phyloP scores from a whole-genome alignment of 2,113 vertebrate species.

The Stictonetta naevosa region DNA sequence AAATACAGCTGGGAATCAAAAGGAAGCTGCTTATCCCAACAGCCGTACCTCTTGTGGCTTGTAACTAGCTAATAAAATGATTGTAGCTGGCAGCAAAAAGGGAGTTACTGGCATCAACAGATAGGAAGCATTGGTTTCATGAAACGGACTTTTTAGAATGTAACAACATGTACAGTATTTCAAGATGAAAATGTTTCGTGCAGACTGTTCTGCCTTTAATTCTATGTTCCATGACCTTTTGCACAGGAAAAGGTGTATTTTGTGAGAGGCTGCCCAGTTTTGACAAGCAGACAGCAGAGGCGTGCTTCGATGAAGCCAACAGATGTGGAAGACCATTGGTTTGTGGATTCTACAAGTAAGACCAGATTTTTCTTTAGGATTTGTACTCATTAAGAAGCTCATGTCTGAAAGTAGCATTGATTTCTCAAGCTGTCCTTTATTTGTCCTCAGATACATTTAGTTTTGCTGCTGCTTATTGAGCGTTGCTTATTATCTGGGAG shows the following conservation, averaged over 20 bases:
- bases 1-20: background rate
- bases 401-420: background rate
- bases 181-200: rapidly evolving
- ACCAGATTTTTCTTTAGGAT: background rate
- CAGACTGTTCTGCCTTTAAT: background rate
- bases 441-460: background rate
- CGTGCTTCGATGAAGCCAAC: conserved; percentile 51
- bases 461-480: background rate
- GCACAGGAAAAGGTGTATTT: conserved; percentile 60
- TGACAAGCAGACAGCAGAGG: conserved; percentile 29
- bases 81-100: background rate
- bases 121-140: background rate
- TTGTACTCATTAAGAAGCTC: background rate
- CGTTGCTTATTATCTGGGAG: background rate
- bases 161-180: rapidly evolving
- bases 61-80: background rate
- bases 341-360: conserved; percentile 71
- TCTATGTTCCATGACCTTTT: background rate
- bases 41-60: rapidly evolving
- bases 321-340: conserved; percentile 37
- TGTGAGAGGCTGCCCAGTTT: conserved; percentile 55
- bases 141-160: background rate
- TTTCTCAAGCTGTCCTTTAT: background rate
- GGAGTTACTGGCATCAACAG: background rate
- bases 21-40: background rate